Conservation (phyloP, 1,140 invertebrate genomes). For the Caerostris extrusa region DNA sequence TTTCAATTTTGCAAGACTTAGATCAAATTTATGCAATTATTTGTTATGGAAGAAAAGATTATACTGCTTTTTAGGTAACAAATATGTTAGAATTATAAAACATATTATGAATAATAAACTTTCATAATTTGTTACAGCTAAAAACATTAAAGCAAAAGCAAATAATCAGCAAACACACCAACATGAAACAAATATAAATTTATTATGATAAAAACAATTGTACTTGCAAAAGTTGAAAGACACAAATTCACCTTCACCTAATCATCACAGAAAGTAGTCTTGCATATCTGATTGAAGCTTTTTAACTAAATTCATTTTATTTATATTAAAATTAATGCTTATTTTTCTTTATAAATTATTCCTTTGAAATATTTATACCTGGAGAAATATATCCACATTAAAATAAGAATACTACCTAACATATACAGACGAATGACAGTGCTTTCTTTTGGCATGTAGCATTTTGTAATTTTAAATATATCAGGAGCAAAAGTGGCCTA, state of each 20-base stretch:
- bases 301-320: background rate
- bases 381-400: constrained; percentile 77
- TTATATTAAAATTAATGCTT: background rate
- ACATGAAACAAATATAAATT: constrained; percentile 54
- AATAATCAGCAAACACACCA: background rate
- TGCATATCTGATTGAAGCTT: background rate
- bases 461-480: constrained; percentile 87
- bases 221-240: constrained; percentile 60
- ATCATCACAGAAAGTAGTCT: constrained; percentile 9
- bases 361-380: constrained; percentile 72
- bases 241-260: background rate
- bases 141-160: background rate
- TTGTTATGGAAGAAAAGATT: too few relatives aligned
- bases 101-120: too few relatives aligned
- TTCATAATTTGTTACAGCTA: too few relatives aligned
- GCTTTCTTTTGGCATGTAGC: constrained; percentile 88
- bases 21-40: too few relatives aligned
- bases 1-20: too few relatives aligned
- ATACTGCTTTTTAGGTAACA: too few relatives aligned
- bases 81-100: too few relatives aligned
- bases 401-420: constrained; percentile 69
- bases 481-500: constrained; percentile 87
- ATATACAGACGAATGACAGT: constrained; percentile 84
- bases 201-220: constrained; percentile 33
- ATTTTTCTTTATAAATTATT: constrained; percentile 62